Percentiles rank a stretch among this genome's conserved stretches.
Conservation (phyloP, 2,113 vertebrate genomes). For the Lepus timidus region DNA sequence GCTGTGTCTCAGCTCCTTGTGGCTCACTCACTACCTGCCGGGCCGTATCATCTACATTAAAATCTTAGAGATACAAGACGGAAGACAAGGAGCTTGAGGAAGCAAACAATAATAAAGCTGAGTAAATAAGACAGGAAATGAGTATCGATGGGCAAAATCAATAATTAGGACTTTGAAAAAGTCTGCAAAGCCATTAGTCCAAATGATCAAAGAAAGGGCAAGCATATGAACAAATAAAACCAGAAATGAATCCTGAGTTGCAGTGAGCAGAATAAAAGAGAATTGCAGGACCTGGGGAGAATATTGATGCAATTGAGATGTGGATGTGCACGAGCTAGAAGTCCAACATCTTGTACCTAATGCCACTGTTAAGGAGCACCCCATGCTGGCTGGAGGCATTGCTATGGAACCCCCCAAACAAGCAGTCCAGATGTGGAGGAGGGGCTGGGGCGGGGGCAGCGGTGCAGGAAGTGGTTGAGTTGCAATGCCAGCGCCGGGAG, state of each 20-base stretch:
- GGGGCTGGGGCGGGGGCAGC: no score
- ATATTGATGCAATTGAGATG: constrained; percentile 34
- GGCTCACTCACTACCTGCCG: no score
- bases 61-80: background rate
- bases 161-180: constrained; percentile 68
- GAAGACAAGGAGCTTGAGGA: background rate
- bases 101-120: constrained; percentile 37
- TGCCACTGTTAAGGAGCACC: no score
- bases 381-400: no score
- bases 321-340: background rate
- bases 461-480: no score
- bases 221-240: constrained; percentile 31
- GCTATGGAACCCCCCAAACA: no score
- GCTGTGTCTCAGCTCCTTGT: no score
- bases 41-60: background rate
- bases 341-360: background rate
- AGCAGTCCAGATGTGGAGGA: no score
- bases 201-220: constrained; percentile 67
- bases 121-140: constrained; percentile 56
- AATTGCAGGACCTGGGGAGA: constrained; percentile 13
- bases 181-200: constrained; percentile 61
- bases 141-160: constrained; percentile 65
- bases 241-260: constrained; percentile 44
- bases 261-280: constrained; percentile 4
- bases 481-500: no score